These are phyloP conservation scores for Medauroidea extradentata DNA, from an alignment of 1,140 invertebrate genomes.

Conservation along the genomic window DNA sequence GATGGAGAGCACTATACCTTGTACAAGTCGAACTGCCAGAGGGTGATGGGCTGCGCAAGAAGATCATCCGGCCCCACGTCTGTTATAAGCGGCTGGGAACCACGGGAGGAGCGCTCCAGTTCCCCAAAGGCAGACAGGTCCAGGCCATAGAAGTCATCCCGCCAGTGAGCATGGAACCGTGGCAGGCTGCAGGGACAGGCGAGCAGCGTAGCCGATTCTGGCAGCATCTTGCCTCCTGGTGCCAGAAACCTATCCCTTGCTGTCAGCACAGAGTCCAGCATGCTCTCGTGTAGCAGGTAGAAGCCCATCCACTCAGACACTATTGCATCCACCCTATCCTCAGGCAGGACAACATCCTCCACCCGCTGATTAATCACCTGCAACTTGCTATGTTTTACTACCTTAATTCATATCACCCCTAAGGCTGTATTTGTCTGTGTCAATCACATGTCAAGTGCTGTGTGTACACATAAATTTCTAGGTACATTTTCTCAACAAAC, in stretches of 20 bases:
- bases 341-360: conserved; percentile 59
- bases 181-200: conserved; percentile 67
- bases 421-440: too few species aligned
- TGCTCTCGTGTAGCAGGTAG: conserved; percentile 96
- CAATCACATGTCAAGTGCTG: too few species aligned
- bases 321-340: conserved; percentile 89
- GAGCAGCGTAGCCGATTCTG: conserved; percentile 40
- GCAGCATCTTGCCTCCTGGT: conserved; percentile 48
- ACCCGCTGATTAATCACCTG: conserved; percentile 57
- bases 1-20: too few species aligned
- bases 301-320: conserved; percentile 99
- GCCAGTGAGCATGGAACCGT: conserved; percentile 52
- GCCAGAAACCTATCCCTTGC: conserved; percentile 87
- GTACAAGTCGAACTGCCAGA: conserved; percentile 38
- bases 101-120: conserved; percentile 32
- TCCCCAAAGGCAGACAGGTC: conserved; percentile 43
- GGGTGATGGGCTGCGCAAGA: conserved; percentile 40
- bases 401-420: too few species aligned
- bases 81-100: conserved; percentile 39
- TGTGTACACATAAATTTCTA: too few species aligned
- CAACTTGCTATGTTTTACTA: too few species aligned
- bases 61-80: conserved; percentile 40
- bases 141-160: conserved; percentile 64
- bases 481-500: too few species aligned
- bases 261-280: conserved; percentile 90